A percentile compares a stretch with the other conserved stretches of the same genome.
Evolutionary conservation across 2,113 vertebrate genomes (phyloP).

Genomic region (Cryptoleucopteryx plumbea): DNA sequence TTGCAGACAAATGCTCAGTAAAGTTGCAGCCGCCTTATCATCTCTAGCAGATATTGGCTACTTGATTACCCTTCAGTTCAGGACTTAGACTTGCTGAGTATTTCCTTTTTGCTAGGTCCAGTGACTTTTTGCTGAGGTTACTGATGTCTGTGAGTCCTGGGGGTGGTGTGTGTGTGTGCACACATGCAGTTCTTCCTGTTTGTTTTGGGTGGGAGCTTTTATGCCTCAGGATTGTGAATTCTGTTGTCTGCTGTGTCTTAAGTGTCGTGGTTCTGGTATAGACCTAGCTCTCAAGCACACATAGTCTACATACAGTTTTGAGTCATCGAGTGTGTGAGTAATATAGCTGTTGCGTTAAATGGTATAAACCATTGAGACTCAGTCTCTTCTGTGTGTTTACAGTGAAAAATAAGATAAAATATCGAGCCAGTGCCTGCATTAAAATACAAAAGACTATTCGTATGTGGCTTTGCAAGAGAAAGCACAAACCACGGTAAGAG

Average conservation of each 20-base stretch:
- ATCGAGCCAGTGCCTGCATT: conserved; percentile 87
- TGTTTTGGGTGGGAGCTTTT: not conserved
- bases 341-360: not conserved
- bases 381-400: conserved; percentile 13
- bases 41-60: not conserved
- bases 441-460: conserved; percentile 93
- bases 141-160: not conserved
- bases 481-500: conserved; percentile 93
- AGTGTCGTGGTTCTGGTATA: not conserved
- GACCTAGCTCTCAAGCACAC: not conserved
- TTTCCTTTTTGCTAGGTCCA: not conserved
- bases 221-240: not conserved
- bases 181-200: fast-evolving
- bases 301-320: not conserved
- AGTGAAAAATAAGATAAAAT: conserved; percentile 98
- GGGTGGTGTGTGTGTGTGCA: not conserved
- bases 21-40: not conserved
- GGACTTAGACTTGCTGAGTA: not conserved
- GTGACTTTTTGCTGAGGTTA: not conserved
- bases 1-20: not conserved
- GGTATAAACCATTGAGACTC: not conserved
- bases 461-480: conserved; percentile 97
- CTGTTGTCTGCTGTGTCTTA: not conserved
- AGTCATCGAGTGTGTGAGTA: not conserved
- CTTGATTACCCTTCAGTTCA: not conserved